Evolutionary conservation across 2,797 vertebrate genomes (phyloP), one percentile per base, ranked within the genome.

Genomic region (Threskiornis aethiopicus): DNA sequence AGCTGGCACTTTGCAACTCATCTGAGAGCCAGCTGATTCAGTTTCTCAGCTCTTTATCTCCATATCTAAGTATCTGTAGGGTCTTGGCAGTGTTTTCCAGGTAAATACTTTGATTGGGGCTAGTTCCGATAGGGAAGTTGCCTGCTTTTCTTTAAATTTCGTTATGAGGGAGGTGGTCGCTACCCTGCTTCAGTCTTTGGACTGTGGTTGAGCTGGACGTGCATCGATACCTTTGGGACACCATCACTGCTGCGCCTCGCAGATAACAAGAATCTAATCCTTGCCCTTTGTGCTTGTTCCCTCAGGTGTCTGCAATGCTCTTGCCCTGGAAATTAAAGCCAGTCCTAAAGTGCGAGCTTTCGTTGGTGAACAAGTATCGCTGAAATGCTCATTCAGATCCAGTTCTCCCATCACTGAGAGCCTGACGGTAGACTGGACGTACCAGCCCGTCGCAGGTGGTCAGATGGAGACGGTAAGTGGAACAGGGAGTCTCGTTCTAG

Each of bases 361-460:
- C 0, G 93, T 97, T 66, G 99, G 99, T 3, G 98, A 99, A 6
- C 59, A 93, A 0, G 97, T 98, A 61, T 97, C 79, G 2, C 80
- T 99, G 96, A 98, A 97, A 91, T 99, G 99, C 96, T 97, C 97
- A 6, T 99, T 99, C 98, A 98, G 41, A 33, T 99, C 99, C 41
- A 97, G 91, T 19, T 98, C 97, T 5, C 97, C 97, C 11, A 94
- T 98, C 51, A 98, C 98, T 4, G 99, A 99, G 84, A 98, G 92
- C 75, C 98, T 99, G 96, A 97, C 95, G 1, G 97, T 99, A 3
- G 98, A 99, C 97, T 99, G 99, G 99, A 98, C 98, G 0, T 99
- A 99, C 52, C 98, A 98, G 18, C 98, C 98, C 4, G 93, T 97
- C 69, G 57, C 89, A 2, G 99, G 99, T 25, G 99, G 99, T 6